Conservation (phyloP, 2,888 invertebrate genomes). For the Clepsis dumicolana region DNA sequence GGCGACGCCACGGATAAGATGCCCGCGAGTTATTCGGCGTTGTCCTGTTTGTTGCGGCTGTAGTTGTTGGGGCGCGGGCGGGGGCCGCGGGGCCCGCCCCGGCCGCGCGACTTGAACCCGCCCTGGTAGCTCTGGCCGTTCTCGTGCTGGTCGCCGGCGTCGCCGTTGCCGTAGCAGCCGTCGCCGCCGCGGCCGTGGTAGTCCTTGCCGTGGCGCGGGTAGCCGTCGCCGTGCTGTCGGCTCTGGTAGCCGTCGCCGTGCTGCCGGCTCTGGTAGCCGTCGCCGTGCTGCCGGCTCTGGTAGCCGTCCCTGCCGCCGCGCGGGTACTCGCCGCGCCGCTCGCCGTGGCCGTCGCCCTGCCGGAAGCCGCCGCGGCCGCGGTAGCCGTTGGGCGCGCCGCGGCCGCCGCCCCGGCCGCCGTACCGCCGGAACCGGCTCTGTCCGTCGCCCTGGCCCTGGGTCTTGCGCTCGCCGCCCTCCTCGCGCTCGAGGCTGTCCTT, state of each 20-base stretch:
- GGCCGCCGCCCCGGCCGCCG: slow-evolving; percentile 62
- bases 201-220: slow-evolving; percentile 71
- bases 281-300: slow-evolving; percentile 67
- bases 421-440: slow-evolving; percentile 73
- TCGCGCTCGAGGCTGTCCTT: slow-evolving; percentile 73
- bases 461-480: slow-evolving; percentile 65
- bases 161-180: slow-evolving; percentile 76
- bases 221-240: no score
- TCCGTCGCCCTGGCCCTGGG: slow-evolving; percentile 77
- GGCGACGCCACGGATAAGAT: slow-evolving; percentile 53
- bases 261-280: no score
- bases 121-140: slow-evolving; percentile 84
- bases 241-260: no score
- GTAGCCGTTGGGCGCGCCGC: slow-evolving; percentile 77
- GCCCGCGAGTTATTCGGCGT: slow-evolving; percentile 64
- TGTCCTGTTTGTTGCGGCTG: slow-evolving; percentile 72
- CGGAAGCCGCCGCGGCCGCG: slow-evolving; percentile 74
- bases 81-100: slow-evolving; percentile 68
- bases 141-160: slow-evolving; percentile 75
- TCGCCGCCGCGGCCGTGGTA: slow-evolving; percentile 68
- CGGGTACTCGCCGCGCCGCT: slow-evolving; percentile 68
- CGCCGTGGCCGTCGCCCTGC: slow-evolving; percentile 69
- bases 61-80: slow-evolving; percentile 66
- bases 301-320: slow-evolving; percentile 71
- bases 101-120: slow-evolving; percentile 85